phyloP scores from a whole-genome alignment of 2,888 invertebrate genomes.

The Drosophila subquinaria region DNA sequence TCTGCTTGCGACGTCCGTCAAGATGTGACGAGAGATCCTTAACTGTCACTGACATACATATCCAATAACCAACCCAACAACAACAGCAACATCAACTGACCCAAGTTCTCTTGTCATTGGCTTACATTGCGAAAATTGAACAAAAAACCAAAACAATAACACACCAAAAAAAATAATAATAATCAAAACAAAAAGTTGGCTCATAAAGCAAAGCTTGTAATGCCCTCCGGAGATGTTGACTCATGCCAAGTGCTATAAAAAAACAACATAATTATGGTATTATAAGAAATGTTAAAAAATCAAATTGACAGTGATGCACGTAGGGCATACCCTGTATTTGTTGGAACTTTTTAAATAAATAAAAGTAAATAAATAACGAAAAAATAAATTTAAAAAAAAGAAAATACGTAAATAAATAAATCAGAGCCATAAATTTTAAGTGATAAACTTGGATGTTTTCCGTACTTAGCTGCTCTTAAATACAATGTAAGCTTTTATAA shows the following conservation, averaged over 20 bases:
- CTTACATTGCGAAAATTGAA: constrained; percentile 52
- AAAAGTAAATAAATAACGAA: no score
- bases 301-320: background rate
- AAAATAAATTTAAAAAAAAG: no score
- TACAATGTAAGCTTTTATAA: no score
- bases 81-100: constrained; percentile 29
- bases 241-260: constrained; percentile 65
- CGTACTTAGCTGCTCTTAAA: no score
- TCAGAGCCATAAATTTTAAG: no score
- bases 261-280: constrained; percentile 67
- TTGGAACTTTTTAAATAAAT: no score
- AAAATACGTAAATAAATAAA: no score
- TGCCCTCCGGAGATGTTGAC: constrained; percentile 63
- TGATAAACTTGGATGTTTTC: no score
- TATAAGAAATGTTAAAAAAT: constrained; percentile 39
- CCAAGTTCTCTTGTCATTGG: constrained; percentile 60
- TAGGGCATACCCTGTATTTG: constrained; percentile 21
- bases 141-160: constrained; percentile 11
- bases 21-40: constrained; percentile 64
- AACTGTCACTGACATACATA: constrained; percentile 75
- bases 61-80: constrained; percentile 56
- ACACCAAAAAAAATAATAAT: background rate
- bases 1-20: constrained; percentile 66
- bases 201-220: constrained; percentile 65
- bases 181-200: constrained; percentile 50